Conservation (phyloP, 2,888 invertebrate species). For the Lithosia quadra region DNA sequence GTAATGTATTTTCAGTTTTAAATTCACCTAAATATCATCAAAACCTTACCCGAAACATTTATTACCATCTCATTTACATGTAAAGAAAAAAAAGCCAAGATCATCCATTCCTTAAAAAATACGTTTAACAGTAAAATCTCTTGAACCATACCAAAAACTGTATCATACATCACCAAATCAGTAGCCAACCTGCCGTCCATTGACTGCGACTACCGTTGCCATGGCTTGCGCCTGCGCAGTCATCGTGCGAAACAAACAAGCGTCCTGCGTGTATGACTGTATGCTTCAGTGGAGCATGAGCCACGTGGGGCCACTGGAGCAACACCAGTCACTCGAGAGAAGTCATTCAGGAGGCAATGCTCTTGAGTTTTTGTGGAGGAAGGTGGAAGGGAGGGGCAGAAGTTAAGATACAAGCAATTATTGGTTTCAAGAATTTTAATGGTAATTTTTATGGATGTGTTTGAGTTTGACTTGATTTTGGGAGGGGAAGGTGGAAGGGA, state of each 20-base stretch:
- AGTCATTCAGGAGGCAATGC: constrained; percentile 17
- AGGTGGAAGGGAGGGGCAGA: neutral
- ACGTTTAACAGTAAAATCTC: neutral
- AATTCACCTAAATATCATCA: too few species aligned
- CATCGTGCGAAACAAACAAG: constrained; percentile 59
- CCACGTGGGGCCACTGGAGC: constrained; percentile 61
- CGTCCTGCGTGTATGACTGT: constrained; percentile 49
- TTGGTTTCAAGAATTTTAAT: too few species aligned
- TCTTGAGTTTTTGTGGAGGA: neutral
- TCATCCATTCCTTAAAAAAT: neutral
- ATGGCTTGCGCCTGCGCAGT: constrained; percentile 49
- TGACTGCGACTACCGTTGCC: constrained; percentile 47
- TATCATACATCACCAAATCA: constrained; percentile 16
- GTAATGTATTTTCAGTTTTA: too few species aligned
- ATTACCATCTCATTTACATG: neutral
- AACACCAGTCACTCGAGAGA: constrained; percentile 17
- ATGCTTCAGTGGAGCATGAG: constrained; percentile 67
- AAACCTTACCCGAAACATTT: neutral
- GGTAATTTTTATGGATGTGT: too few species aligned
- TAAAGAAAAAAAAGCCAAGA: neutral
- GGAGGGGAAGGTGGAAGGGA: neutral
- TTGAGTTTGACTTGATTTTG: neutral
- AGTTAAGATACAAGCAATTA: too few species aligned
- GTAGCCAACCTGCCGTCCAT: constrained; percentile 28
- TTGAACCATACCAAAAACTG: constrained; percentile 6